These are phyloP conservation scores for Cynoglossus semilaevis DNA, from an alignment of 2,113 vertebrate genomes.

Conservation along the genomic window DNA sequence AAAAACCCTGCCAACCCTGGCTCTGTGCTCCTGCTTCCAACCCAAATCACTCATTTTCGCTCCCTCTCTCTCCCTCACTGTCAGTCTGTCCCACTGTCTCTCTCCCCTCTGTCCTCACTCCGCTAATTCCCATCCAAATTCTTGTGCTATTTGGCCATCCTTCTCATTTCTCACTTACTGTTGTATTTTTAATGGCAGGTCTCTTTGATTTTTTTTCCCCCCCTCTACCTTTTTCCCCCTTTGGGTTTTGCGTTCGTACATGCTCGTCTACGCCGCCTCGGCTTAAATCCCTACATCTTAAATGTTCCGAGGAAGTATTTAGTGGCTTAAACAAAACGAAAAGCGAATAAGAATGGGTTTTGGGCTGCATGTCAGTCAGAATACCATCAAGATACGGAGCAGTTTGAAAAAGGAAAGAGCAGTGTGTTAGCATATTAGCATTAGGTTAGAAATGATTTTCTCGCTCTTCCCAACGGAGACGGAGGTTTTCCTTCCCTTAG, in stretches of 20 bases:
- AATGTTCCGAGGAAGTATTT: slow-evolving; percentile 75
- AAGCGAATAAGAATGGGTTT: slow-evolving; percentile 56
- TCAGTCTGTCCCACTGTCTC: slow-evolving; percentile 17
- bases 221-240: slow-evolving; percentile 34
- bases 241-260: slow-evolving; percentile 40
- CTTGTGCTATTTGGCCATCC: slow-evolving; percentile 49
- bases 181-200: slow-evolving; percentile 35
- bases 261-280: slow-evolving; percentile 32
- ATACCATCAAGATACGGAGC: slow-evolving; percentile 63
- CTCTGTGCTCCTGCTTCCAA: slow-evolving; percentile 69
- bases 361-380: slow-evolving; percentile 62
- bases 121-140: slow-evolving; percentile 50
- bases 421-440: slow-evolving; percentile 46
- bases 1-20: slow-evolving; percentile 76
- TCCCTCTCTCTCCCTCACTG: slow-evolving; percentile 36
- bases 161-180: slow-evolving; percentile 25
- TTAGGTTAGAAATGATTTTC: slow-evolving; percentile 52
- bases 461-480: slow-evolving; percentile 30
- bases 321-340: slow-evolving; percentile 63
- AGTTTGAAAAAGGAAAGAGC: slow-evolving; percentile 63
- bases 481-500: slow-evolving; percentile 12
- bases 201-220: slow-evolving; percentile 35
- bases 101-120: slow-evolving; percentile 43
- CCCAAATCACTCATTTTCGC: slow-evolving; percentile 68
- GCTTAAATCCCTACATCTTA: slow-evolving; percentile 62